These are phyloP conservation scores for Ametastegia equiseti DNA, from an alignment of 2,888 invertebrate species.

Conservation along the genomic window DNA sequence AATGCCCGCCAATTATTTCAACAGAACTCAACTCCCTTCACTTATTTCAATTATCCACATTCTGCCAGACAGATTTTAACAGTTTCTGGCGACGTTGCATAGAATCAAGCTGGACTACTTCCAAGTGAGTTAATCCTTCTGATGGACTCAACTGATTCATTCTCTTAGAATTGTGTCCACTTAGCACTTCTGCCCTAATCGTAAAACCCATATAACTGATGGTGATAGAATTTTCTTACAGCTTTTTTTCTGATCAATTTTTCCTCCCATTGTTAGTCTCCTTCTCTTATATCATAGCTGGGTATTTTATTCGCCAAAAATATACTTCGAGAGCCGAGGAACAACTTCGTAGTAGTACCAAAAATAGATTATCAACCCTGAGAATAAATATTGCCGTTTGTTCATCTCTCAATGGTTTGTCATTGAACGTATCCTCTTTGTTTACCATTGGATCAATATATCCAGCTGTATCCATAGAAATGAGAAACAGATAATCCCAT, in stretches of 20 bases:
- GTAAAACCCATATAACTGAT: too few species aligned
- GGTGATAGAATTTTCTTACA: neutral
- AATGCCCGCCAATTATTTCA: constrained; percentile 2
- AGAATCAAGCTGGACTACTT: neutral
- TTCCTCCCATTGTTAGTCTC: neutral
- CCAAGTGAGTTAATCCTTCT: neutral
- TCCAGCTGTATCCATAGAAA: neutral
- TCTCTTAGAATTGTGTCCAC: neutral
- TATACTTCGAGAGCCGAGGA: neutral
- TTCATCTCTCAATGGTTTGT: neutral
- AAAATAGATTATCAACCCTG: neutral
- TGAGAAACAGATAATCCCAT: neutral
- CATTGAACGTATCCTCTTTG: neutral
- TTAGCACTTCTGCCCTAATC: neutral
- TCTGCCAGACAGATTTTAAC: neutral
- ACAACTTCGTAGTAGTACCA: neutral
- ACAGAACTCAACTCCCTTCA: neutral
- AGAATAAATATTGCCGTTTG: neutral
- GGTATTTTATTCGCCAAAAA: neutral
- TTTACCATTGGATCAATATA: neutral
- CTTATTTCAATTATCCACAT: neutral
- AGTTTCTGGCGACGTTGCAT: neutral
- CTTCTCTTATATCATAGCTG: neutral
- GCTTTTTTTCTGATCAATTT: neutral
- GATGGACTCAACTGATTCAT: neutral